Base-by-base conservation (phyloP, 2,797 vertebrate species). In the Esox masquinongy region DNA sequence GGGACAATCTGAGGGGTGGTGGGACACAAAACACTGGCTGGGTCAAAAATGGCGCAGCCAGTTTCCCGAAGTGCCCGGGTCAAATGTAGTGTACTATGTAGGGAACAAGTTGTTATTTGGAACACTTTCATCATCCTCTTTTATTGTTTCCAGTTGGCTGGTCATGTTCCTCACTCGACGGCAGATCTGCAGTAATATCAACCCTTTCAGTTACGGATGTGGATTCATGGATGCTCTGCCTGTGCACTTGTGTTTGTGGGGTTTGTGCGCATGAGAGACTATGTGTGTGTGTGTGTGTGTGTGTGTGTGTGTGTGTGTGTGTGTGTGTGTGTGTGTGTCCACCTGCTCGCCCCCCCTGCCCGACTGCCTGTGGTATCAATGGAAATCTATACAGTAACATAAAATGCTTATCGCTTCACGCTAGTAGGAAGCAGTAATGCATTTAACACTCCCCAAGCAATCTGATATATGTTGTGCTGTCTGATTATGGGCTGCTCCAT, bases 1-100 rank as follows among this genome's bases (percentile, higher is more conserved):
- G 86, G 91, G 90, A 93, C 93, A 93, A 87, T 80, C 79, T 69
- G 69, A 77, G 72, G 79, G 85, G 90, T 92, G 86, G 88, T 76
- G 80, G 47, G 36, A 47, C 69, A 78, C 77, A 73, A 68, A 77
- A 75, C 73, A 64, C 77, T 36, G 56, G 0, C 22, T 59, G n/a
- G n/a, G 53, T 59, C 53, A n/a, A 7, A 59, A 59, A 59, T 59
- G 2, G 8, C 53, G n/a, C 7, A 22, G 6, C 3, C 53, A 24
- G 24, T 59, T 59, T 22, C n/a, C 53, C 22, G 9, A 24, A 59
- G 9, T 16, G 9, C 6, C 11, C 53, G 43, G 53, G n/a, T 24
- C 53, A 12, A 24, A 11, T 11, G n/a, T 4, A 59, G 36, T 47
- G 61, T 43, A 70, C 56, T 63, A 64, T n/a, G 50, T 56, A 51